phyloP scores from a whole-genome alignment of 2,888 invertebrate species.

The Drosophila nr. perissopoda region DNA sequence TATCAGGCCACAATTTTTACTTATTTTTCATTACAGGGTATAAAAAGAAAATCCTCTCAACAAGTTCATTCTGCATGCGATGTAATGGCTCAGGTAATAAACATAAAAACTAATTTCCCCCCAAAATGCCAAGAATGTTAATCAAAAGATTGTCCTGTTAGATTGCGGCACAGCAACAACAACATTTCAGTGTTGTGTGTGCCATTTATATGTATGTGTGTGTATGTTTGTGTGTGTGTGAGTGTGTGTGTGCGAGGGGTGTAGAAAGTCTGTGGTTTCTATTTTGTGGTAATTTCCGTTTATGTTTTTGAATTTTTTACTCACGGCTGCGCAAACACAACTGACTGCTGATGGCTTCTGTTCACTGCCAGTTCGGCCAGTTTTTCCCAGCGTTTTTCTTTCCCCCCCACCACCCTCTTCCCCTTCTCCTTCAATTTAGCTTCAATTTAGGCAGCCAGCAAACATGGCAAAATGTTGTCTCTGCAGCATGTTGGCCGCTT shows the following conservation, averaged over 20 bases:
- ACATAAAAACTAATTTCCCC: slow-evolving; percentile 80
- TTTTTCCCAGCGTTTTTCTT: slow-evolving; percentile 30
- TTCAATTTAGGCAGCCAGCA: slow-evolving; percentile 18
- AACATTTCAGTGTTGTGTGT: slow-evolving; percentile 31
- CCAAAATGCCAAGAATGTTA: slow-evolving; percentile 77
- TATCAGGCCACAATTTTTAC: background rate
- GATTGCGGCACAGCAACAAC: slow-evolving; percentile 68
- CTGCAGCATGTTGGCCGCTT: slow-evolving; percentile 29
- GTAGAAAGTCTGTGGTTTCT: slow-evolving; percentile 71
- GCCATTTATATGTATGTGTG: slow-evolving; percentile 13
- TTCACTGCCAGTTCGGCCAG: slow-evolving; percentile 12
- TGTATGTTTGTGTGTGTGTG: slow-evolving; percentile 23
- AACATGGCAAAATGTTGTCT: slow-evolving; percentile 55
- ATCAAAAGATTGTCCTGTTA: slow-evolving; percentile 80
- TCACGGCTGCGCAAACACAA: slow-evolving; percentile 80
- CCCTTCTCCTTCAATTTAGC: background rate
- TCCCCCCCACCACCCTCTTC: background rate
- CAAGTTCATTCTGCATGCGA: slow-evolving; percentile 66
- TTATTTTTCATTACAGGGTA: slow-evolving; percentile 32
- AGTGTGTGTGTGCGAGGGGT: slow-evolving; percentile 29
- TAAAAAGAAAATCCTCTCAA: slow-evolving; percentile 57
- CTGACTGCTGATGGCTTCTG: slow-evolving; percentile 60
- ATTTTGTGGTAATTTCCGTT: slow-evolving; percentile 81
- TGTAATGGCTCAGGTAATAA: slow-evolving; percentile 80
- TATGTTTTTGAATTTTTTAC: slow-evolving; percentile 81